Base-by-base conservation (phyloP, 2,888 invertebrate species). In the Trichogramma evanescens region DNA sequence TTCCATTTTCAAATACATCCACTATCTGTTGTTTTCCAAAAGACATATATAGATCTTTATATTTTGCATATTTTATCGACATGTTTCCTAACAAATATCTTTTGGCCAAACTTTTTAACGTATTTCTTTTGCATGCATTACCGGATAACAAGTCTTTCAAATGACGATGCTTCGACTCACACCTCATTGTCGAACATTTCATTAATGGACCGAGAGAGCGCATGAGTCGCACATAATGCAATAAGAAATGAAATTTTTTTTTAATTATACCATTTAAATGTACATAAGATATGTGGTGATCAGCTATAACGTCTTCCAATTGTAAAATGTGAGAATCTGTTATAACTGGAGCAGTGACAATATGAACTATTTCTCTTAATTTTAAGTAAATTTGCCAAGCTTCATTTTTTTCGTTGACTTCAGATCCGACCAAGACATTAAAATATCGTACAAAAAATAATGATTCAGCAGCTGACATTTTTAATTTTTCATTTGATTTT, bases 311-410 rank as follows among this genome's bases (percentile, higher is more conserved):
- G 26, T 26, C 40, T 10, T 56, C 57, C 38, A 67, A 51, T 38
- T 59, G 58, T 59, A 41, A 7, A 54, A 58, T 40, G 50, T 65
- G 49, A 39, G 54, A 59, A 26, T 52, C 8, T 44, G 56, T 56
- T 40, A 66, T 6, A 4, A 46, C 54, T 52, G 54, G 62, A 1
- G 63, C 51, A 5, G 62, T 59, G 6, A 66, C 52, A 52, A 65
- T 59, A 54, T 67, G 63, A 10, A 66, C 13, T 26, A 67, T 64
- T 58, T 66, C 56, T 58, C 59, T 46, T 26, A 67, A 54, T 38
- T 56, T 49, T 54, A 59, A 65, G 50, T 64, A 63, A 6, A 68
- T 44, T 45, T 53, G n/a, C 67, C 67, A 66, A 13, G 58, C 48
- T 53, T 63, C 50, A 62, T 63, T 46, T 9, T 59, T 56, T 38